Percentiles rank a stretch among this genome's conserved stretches.
Evolutionary conservation across 1,140 invertebrate species (phyloP).

Genomic region (Colletes latitarsis): DNA sequence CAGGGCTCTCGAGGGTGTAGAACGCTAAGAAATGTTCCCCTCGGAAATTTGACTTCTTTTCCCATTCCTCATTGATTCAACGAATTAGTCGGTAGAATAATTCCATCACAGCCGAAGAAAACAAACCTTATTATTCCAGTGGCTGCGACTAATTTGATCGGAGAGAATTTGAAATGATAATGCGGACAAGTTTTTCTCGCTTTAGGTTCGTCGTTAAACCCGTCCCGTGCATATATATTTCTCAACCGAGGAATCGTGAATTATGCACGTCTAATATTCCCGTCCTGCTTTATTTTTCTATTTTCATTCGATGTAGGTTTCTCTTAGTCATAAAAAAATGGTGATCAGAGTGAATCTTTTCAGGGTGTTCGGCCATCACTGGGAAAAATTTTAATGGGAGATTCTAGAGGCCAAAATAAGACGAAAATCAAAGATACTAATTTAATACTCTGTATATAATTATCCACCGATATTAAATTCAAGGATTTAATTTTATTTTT

Average conservation of each 20-base stretch:
- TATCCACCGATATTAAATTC: too few relatives aligned
- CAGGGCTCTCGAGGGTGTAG: too few relatives aligned
- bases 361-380: too few relatives aligned
- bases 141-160: conserved; percentile 64
- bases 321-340: too few relatives aligned
- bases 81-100: conserved; percentile 63
- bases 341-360: too few relatives aligned
- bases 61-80: background rate
- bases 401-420: too few relatives aligned
- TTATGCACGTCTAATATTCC: conserved; percentile 15
- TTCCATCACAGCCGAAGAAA: conserved; percentile 52
- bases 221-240: conserved; percentile 4
- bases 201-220: conserved; percentile 56
- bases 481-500: background rate
- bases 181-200: conserved; percentile 53
- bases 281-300: background rate
- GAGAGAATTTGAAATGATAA: conserved; percentile 68
- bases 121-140: conserved; percentile 66
- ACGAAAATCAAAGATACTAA: too few relatives aligned
- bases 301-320: background rate
- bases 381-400: too few relatives aligned
- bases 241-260: conserved; percentile 2
- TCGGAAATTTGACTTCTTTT: conserved; percentile 14
- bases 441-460: too few relatives aligned
- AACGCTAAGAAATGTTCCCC: background rate